Conservation (phyloP, 2,797 vertebrate species). For the Characodon lateralis region DNA sequence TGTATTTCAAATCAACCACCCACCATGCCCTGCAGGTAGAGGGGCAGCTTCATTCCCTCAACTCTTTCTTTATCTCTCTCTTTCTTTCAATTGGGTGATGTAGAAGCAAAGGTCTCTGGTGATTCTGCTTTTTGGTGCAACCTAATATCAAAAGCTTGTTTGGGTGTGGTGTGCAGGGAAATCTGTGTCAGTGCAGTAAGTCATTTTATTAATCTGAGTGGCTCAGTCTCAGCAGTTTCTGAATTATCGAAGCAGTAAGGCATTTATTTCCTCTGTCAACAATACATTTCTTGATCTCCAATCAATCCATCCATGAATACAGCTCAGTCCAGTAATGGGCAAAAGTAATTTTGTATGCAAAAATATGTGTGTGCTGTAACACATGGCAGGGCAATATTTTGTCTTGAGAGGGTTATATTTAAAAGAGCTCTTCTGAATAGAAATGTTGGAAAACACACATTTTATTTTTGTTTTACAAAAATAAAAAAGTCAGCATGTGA, state of each 20-base stretch:
- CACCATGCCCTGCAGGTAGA: conserved; percentile 33
- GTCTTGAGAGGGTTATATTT: neutral
- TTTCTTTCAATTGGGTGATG: neutral
- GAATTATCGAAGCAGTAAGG: neutral
- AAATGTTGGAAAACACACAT: neutral
- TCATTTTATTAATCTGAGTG: conserved; percentile 6
- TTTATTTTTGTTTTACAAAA: neutral
- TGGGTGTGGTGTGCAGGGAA: neutral
- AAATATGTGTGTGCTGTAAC: neutral
- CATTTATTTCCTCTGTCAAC: neutral
- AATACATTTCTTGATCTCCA: neutral
- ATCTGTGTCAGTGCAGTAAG: neutral
- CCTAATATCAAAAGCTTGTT: conserved; percentile 8
- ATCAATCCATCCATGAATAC: neutral
- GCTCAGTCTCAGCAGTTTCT: neutral
- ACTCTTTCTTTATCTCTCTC: conserved; percentile 1
- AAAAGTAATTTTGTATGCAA: neutral
- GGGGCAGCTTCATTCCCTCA: conserved; percentile 25
- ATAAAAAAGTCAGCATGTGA: neutral
- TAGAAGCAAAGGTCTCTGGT: neutral
- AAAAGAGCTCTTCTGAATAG: neutral
- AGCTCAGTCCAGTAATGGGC: neutral
- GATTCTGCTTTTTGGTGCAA: neutral
- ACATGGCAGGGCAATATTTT: neutral
- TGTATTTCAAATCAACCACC: conserved; percentile 49